phyloP scores from a whole-genome alignment of 64 coral and sea anemone species.

The Pocillopora damicornis region DNA sequence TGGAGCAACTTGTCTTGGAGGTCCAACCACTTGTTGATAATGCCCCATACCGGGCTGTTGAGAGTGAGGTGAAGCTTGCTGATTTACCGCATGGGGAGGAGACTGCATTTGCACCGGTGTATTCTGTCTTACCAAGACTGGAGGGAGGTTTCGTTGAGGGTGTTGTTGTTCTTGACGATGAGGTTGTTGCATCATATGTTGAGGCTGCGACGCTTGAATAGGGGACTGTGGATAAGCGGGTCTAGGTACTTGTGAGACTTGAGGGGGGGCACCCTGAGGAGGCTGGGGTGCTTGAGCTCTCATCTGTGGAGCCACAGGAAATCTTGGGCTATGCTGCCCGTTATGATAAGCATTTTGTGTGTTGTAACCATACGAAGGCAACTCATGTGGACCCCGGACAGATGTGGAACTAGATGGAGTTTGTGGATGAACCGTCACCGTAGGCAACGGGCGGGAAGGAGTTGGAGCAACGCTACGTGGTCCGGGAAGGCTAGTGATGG shows the following conservation, averaged over 20 bases:
- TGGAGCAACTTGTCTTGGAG: background rate
- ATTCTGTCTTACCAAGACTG: slow-evolving; percentile 8
- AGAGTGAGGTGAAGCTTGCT: background rate
- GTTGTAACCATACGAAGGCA: slow-evolving; percentile 38
- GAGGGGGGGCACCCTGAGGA: slow-evolving; percentile 2
- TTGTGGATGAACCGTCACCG: slow-evolving; percentile 90
- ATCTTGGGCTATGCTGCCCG: slow-evolving; percentile 29
- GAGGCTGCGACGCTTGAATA: background rate
- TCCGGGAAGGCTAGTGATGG: background rate
- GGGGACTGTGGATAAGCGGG: slow-evolving; percentile 13
- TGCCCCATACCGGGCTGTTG: slow-evolving; percentile 11
- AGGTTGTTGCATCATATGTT: slow-evolving; percentile 21
- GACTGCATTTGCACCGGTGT: slow-evolving; percentile 19
- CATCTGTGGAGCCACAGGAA: background rate
- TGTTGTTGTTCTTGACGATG: slow-evolving; percentile 11
- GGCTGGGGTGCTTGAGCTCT: slow-evolving; percentile 1
- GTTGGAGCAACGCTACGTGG: background rate
- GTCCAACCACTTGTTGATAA: slow-evolving; percentile 10
- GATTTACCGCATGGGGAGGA: background rate
- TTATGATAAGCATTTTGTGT: slow-evolving; percentile 34
- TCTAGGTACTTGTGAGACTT: slow-evolving; percentile 8
- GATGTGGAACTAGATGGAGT: slow-evolving; percentile 39
- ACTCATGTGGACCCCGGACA: slow-evolving; percentile 25
- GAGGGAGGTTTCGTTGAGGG: background rate
- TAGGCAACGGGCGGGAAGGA: slow-evolving; percentile 55